Base-by-base conservation (phyloP, 1,140 invertebrate genomes). In the Psix sp. region DNA sequence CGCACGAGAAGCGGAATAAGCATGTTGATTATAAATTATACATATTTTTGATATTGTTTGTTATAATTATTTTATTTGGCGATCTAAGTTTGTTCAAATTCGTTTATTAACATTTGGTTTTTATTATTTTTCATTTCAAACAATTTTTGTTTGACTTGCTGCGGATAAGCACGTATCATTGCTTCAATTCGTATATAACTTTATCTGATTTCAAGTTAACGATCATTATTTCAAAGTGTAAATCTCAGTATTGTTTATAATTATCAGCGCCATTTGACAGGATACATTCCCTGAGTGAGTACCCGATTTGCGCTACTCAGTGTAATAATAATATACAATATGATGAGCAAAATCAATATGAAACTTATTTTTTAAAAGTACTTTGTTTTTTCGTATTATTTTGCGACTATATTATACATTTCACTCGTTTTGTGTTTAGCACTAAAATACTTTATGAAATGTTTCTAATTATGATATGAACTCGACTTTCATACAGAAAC, bases 181-280 rank as follows among this genome's bases (percentile, higher is more conserved):
- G 78, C 79, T 80, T 81, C 65, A 78, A 76, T 77, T 38, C 59
- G 74, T 76, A 74, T 62, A 67, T 59, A 72, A 66, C 76, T 78
- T 81, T 77, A 77, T 80, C 76, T 84, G 78, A 83, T 83, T 86
- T 84, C 77, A 83, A 83, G 78, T 83, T 83, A 82, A 82, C 75
- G 76, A 80, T 83, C 82, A 84, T 84, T 80, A 84, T 86, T 86
- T 86, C 84, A 85, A 86, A 86, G 82, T 85, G 81, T 86, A 86
- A 86, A 86, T 84, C 84, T 84, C 83, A 84, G 84, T 86, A 86
- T 85, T 86, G 84, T 86, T 86, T 86, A 79, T 84, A 86, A 86
- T 86, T 86, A 86, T 86, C 84, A 86, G 84, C 84, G 84, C 84
- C 84, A 84, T 86, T 86, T 86, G 84, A 86, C 84, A 86, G 84